A percentile compares a stretch with the other conserved stretches of the same genome.
These are phyloP conservation scores for Falco punctatus DNA, from an alignment of 2,113 vertebrate genomes.

Conservation along the genomic window DNA sequence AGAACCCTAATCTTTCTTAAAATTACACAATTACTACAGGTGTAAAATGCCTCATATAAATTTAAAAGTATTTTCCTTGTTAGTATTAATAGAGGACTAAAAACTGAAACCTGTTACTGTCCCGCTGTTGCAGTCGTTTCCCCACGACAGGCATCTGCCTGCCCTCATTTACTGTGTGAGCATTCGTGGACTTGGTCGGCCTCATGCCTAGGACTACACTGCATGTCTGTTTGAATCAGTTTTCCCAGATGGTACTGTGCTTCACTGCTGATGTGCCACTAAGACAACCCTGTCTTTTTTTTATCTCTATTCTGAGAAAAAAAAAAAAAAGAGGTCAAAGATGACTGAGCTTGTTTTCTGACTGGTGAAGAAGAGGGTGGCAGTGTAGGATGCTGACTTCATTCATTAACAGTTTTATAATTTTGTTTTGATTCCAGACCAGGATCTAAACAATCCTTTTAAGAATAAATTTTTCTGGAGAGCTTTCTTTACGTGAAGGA, in stretches of 20 bases:
- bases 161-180: not conserved
- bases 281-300: not conserved
- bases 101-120: not conserved
- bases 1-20: not conserved
- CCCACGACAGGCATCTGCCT: not conserved
- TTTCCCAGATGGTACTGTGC: not conserved
- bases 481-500: not conserved
- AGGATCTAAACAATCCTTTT: not conserved
- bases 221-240: not conserved
- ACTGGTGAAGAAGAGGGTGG: not conserved
- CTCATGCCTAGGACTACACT: rapidly evolving
- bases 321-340: not conserved
- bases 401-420: not conserved
- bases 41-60: not conserved
- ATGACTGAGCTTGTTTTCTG: not conserved
- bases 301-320: not conserved
- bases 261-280: not conserved
- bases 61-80: not conserved
- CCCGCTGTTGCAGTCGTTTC: not conserved
- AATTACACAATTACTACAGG: not conserved
- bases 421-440: not conserved
- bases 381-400: not conserved
- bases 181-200: not conserved
- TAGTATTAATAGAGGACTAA: not conserved
- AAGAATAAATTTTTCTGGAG: not conserved